Conservation (phyloP, 2,113 vertebrate species). For the Thalassoma bifasciatum region DNA sequence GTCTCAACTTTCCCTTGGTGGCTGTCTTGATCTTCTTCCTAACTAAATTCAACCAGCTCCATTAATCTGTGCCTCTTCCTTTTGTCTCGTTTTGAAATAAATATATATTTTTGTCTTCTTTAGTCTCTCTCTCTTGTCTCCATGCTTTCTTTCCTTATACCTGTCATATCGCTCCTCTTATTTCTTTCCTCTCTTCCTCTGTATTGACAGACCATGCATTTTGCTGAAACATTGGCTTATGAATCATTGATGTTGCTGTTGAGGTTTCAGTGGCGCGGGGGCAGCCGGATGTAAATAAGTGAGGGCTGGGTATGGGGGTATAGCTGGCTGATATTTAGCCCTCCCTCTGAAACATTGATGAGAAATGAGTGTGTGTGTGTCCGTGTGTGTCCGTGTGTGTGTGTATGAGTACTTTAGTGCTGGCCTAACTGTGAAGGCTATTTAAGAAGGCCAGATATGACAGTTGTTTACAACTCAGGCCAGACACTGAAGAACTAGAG, state of each 20-base stretch:
- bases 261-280: slow-evolving; percentile 79
- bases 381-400: slow-evolving; percentile 37
- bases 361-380: slow-evolving; percentile 60
- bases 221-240: slow-evolving; percentile 81
- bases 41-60: no score
- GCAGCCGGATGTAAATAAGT: slow-evolving; percentile 83
- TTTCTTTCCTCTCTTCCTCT: slow-evolving; percentile 31
- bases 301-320: slow-evolving; percentile 74
- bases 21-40: no score
- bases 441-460: slow-evolving; percentile 78
- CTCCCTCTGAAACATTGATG: slow-evolving; percentile 80
- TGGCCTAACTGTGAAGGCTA: slow-evolving; percentile 66
- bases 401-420: neutral
- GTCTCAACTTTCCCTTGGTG: no score
- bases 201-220: slow-evolving; percentile 78
- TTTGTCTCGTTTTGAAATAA: neutral
- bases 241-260: slow-evolving; percentile 82
- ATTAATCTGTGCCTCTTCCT: neutral
- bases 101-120: neutral
- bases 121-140: slow-evolving; percentile 19
- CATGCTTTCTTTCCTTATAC: slow-evolving; percentile 4
- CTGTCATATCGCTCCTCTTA: slow-evolving; percentile 22
- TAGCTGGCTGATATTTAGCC: slow-evolving; percentile 75
- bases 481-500: slow-evolving; percentile 53
- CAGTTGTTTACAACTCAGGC: slow-evolving; percentile 79